A percentile compares a stretch with the other conserved stretches of the same genome.
Evolutionary conservation across 30 jellyfish, hydroid and myxozoan species (phyloP).

Genomic region (Cassiopea xamachana): DNA sequence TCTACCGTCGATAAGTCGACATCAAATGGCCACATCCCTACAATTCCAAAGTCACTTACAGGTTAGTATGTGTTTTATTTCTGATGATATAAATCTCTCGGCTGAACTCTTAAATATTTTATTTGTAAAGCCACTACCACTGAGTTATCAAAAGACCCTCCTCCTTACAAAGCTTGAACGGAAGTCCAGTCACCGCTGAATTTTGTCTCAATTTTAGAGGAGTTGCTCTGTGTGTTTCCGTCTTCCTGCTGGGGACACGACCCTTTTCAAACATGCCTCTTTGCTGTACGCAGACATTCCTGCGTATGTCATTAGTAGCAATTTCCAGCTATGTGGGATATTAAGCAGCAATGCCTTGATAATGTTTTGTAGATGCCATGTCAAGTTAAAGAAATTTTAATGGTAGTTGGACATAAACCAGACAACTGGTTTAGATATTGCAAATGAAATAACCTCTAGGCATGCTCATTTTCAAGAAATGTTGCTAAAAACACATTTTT

Average conservation of each 20-base stretch:
- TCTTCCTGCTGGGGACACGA: not conserved
- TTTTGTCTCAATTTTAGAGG: not conserved
- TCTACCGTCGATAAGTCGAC: slow-evolving; percentile 3
- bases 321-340: no score
- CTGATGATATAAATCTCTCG: not conserved
- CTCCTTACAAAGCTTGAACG: not conserved
- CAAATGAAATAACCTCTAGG: no score
- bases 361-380: no score
- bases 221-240: not conserved
- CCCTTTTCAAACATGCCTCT: no score
- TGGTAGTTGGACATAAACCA: no score
- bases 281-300: not conserved
- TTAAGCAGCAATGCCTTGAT: no score
- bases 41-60: slow-evolving; percentile 55
- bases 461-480: no score
- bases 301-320: not conserved
- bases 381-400: no score
- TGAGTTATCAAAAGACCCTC: not conserved
- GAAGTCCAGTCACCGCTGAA: not conserved
- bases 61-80: not conserved
- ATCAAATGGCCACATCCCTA: slow-evolving; percentile 63
- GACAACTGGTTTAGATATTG: no score
- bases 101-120: not conserved
- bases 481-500: no score
- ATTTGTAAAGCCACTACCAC: not conserved